Conservation (phyloP, 2,797 vertebrate genomes). For the Garrulus glandarius region DNA sequence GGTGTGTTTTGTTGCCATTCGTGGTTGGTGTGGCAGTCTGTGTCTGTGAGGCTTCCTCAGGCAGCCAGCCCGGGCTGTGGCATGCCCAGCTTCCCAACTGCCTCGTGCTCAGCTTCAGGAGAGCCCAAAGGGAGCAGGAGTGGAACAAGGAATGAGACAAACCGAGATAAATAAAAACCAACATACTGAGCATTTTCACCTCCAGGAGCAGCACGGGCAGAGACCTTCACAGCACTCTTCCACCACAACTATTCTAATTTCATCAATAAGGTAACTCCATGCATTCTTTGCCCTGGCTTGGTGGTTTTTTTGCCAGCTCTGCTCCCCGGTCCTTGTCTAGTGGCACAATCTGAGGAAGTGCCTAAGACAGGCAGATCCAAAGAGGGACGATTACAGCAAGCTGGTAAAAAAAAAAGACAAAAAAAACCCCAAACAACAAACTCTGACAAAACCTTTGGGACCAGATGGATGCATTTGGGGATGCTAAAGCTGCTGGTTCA, state of each 20-base stretch:
- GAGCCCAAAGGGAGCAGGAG: background rate
- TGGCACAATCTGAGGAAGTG: background rate
- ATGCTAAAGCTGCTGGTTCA: background rate
- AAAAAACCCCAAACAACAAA: rapidly evolving
- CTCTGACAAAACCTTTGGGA: background rate
- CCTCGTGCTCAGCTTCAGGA: background rate
- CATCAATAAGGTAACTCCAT: background rate
- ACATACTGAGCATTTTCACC: background rate
- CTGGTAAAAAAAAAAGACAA: background rate
- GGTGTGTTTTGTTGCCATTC: background rate
- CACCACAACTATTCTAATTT: background rate
- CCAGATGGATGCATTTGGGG: background rate
- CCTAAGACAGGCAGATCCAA: background rate
- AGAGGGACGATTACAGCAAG: background rate
- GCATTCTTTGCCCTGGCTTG: background rate
- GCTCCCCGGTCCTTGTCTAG: background rate
- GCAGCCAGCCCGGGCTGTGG: background rate
- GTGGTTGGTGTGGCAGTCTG: background rate
- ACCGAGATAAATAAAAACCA: background rate
- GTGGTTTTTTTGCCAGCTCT: background rate
- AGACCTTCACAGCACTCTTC: background rate
- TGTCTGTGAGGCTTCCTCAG: background rate
- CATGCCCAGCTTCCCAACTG: background rate
- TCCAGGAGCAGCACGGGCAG: background rate
- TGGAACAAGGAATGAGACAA: background rate